Conservation (phyloP, 2,113 vertebrate species). For the Lepus americanus region DNA sequence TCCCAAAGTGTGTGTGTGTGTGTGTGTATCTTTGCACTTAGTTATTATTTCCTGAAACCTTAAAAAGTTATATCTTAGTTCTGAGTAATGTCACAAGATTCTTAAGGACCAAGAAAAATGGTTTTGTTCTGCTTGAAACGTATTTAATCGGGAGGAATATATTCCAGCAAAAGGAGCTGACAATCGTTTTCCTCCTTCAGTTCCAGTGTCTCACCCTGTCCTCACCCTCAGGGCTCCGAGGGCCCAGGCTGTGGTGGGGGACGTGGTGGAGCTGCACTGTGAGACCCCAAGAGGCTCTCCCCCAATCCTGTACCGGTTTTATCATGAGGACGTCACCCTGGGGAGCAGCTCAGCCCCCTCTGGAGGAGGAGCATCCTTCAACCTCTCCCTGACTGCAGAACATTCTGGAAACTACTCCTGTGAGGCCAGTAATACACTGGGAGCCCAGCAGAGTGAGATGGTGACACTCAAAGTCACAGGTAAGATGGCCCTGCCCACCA, state of each 20-base stretch:
- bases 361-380: background rate
- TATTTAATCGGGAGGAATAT: background rate
- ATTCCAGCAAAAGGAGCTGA: background rate
- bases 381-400: background rate
- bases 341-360: background rate
- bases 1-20: too few species aligned
- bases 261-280: background rate
- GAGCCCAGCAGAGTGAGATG: conserved; percentile 18
- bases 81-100: background rate
- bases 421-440: background rate
- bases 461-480: conserved; percentile 21
- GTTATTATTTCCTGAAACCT: background rate
- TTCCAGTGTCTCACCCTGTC: background rate
- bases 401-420: too few species aligned
- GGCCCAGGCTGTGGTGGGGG: background rate
- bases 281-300: conserved; percentile 26
- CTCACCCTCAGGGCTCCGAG: background rate
- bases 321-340: background rate
- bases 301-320: background rate
- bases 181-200: background rate
- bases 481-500: background rate
- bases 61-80: background rate
- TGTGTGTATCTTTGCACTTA: too few species aligned
- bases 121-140: background rate
- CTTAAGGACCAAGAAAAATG: background rate